These are phyloP conservation scores for Emydocephalus ijimae DNA, from an alignment of 2,113 vertebrate species.

Conservation along the genomic window DNA sequence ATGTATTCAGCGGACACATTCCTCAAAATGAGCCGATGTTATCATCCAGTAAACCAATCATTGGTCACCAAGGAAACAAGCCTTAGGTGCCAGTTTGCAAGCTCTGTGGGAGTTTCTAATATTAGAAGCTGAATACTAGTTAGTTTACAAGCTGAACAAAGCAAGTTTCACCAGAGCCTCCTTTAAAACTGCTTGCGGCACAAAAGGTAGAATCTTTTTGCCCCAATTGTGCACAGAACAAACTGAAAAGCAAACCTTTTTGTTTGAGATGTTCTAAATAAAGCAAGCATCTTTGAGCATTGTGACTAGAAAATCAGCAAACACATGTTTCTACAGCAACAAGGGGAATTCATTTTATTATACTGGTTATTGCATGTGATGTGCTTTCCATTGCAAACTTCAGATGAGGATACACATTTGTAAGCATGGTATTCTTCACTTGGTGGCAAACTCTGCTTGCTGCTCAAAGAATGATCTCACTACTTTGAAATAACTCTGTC, in stretches of 20 bases:
- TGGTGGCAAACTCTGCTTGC: background rate
- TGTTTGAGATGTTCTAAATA: background rate
- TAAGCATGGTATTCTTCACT: background rate
- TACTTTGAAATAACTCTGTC: background rate
- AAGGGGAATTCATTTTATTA: conserved; percentile 28
- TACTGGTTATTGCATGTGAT: conserved; percentile 19
- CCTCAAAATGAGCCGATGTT: conserved; percentile 33
- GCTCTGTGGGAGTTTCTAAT: conserved; percentile 25
- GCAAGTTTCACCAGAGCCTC: background rate
- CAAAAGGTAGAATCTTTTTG: fast-evolving
- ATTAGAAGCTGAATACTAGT: conserved; percentile 17
- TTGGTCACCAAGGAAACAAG: conserved; percentile 45
- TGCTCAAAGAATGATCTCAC: background rate
- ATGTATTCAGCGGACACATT: background rate
- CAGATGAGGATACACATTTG: background rate
- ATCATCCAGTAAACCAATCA: background rate
- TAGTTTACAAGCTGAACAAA: background rate
- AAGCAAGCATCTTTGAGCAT: background rate
- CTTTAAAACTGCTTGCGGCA: background rate
- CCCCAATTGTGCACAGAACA: background rate
- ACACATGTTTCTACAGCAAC: conserved; percentile 43
- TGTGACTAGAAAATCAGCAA: background rate
- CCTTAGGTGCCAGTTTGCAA: conserved; percentile 24
- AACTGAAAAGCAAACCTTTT: background rate
- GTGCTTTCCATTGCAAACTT: background rate